Percentiles rank a stretch among this genome's conserved stretches.
phyloP scores from a whole-genome alignment of 2,797 vertebrate species.

The Onychomys arenicola region DNA sequence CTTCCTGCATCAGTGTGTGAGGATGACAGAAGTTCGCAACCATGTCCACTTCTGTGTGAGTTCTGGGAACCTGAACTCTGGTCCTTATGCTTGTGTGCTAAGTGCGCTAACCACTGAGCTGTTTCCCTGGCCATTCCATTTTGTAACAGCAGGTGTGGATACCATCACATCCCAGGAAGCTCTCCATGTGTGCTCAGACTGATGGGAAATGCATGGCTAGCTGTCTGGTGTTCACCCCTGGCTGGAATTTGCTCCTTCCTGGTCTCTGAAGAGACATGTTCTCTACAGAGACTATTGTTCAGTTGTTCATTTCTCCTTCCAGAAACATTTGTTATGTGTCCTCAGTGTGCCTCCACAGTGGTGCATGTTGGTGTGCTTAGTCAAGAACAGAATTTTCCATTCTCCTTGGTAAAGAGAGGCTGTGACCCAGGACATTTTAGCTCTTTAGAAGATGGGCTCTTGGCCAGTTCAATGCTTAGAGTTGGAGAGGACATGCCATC shows the following conservation, averaged over 20 bases:
- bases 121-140: background rate
- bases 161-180: background rate
- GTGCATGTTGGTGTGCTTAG: background rate
- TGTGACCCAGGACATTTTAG: fast-evolving
- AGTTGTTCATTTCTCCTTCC: background rate
- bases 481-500: background rate
- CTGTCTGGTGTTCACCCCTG: background rate
- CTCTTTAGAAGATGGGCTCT: background rate
- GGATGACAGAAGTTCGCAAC: background rate
- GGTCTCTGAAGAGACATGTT: background rate
- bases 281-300: background rate
- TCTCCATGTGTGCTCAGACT: background rate
- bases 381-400: background rate
- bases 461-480: fast-evolving
- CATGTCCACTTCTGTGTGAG: background rate
- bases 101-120: background rate
- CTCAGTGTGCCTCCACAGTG: fast-evolving
- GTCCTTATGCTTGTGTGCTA: background rate
- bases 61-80: background rate
- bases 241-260: background rate
- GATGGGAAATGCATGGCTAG: background rate
- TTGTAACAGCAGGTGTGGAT: background rate
- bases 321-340: background rate
- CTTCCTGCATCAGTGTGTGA: background rate
- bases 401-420: background rate